A percentile compares a stretch with the other conserved stretches of the same genome.
Conservation (phyloP, 2,113 vertebrate genomes). For the Zosterops pallidus region DNA sequence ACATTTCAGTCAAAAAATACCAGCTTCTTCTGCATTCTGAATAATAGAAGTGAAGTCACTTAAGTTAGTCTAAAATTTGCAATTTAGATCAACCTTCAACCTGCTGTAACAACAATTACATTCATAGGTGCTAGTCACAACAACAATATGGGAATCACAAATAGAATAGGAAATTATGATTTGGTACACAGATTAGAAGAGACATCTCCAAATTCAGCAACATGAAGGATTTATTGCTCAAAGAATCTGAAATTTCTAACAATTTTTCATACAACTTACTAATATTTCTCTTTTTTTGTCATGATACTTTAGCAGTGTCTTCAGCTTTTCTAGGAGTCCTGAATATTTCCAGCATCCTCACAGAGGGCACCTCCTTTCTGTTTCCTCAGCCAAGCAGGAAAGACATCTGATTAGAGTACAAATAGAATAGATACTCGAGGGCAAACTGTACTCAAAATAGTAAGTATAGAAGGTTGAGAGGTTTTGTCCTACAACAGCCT, state of each 20-base stretch:
- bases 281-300: background rate
- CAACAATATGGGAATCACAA: background rate
- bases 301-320: background rate
- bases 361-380: background rate
- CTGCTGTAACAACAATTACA: background rate
- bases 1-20: background rate
- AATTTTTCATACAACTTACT: background rate
- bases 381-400: background rate
- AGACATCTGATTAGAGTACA: background rate
- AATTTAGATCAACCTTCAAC: background rate
- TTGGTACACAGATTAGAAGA: background rate
- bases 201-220: background rate
- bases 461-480: rapidly evolving
- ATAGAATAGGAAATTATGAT: background rate
- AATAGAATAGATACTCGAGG: background rate
- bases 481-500: background rate
- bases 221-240: background rate
- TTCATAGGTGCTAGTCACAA: background rate
- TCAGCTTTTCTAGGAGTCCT: background rate
- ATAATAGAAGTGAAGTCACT: background rate
- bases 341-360: background rate
- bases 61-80: background rate
- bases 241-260: background rate
- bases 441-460: background rate
- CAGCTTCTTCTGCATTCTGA: background rate